Percentiles rank a stretch among this genome's conserved stretches.
These are phyloP conservation scores for Ptilodon capucinus DNA, from an alignment of 2,888 invertebrate genomes.

Conservation along the genomic window DNA sequence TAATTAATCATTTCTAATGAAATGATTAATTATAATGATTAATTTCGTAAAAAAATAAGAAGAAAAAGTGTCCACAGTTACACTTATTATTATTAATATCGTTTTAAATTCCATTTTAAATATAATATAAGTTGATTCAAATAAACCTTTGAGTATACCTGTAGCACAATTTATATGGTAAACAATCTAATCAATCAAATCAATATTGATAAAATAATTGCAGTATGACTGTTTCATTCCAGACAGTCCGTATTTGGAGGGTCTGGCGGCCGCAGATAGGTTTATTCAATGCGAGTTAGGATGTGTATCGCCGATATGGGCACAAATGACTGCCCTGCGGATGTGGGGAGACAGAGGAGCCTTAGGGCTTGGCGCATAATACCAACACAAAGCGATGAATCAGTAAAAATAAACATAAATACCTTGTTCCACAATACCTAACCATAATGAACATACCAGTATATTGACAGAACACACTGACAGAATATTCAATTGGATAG, in stretches of 20 bases:
- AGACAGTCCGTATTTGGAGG: constrained; percentile 42
- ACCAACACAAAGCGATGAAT: constrained; percentile 18
- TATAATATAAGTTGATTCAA: no score
- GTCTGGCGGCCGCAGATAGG: constrained; percentile 24
- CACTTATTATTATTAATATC: no score
- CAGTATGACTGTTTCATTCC: constrained; percentile 21
- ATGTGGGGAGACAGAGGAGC: constrained; percentile 22
- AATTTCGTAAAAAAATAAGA: no score
- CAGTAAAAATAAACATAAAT: no score
- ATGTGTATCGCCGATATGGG: constrained; percentile 51
- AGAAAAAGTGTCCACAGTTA: no score
- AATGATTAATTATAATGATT: no score
- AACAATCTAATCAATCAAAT: constrained; percentile 18
- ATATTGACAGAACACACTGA: no score
- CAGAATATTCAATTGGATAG: no score
- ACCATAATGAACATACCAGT: no score
- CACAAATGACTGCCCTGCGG: constrained; percentile 46
- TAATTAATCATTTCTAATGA: no score
- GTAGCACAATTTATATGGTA: constrained; percentile 9
- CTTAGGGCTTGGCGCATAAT: constrained; percentile 5
- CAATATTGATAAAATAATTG: constrained; percentile 15
- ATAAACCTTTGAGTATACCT: not conserved
- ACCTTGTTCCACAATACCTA: no score
- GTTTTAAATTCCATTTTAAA: no score
- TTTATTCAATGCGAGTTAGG: constrained; percentile 42